A percentile compares a stretch with the other conserved stretches of the same genome.
These are phyloP conservation scores for Caenorhabditis drosophilae DNA, from an alignment of 2,888 invertebrate genomes.

Conservation along the genomic window DNA sequence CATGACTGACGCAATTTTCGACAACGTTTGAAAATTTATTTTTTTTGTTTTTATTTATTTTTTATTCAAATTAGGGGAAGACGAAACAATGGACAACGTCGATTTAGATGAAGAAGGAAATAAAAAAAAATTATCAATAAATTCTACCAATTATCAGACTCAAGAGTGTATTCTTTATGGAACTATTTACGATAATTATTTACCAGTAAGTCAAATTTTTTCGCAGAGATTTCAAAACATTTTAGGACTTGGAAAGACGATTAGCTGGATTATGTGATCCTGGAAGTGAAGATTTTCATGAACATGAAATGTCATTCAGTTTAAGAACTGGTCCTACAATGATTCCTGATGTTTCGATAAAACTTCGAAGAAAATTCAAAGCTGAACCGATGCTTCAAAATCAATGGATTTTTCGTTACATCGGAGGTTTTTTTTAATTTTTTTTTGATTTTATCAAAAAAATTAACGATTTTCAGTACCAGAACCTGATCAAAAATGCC, in stretches of 20 bases:
- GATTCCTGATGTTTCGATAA: conserved; percentile 46
- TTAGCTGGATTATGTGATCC: conserved; percentile 53
- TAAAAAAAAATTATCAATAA: conserved; percentile 11
- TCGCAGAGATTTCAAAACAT: not conserved
- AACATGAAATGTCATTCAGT: conserved; percentile 56
- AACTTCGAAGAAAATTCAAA: conserved; percentile 48
- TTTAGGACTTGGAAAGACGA: conserved; percentile 45
- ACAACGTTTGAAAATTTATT: no score
- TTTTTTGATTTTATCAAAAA: not conserved
- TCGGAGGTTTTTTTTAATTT: conserved; percentile 31
- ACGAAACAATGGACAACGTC: no score
- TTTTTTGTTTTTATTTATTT: no score
- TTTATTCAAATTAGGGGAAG: no score
- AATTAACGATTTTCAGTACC: conserved; percentile 33
- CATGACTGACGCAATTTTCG: no score
- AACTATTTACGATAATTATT: conserved; percentile 21
- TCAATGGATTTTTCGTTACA: conserved; percentile 48
- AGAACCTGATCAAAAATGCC: conserved; percentile 52
- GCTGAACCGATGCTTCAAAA: conserved; percentile 28
- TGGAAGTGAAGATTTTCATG: conserved; percentile 46
- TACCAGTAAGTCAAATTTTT: conserved; percentile 21
- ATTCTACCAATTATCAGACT: conserved; percentile 39
- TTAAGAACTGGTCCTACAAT: conserved; percentile 26
- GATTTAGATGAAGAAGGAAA: conserved; percentile 30
- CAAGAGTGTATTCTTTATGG: conserved; percentile 52